Evolutionary conservation across 2,888 invertebrate genomes (phyloP), one percentile per base, ranked within the genome.

Genomic region (Gryllus longicercus): DNA sequence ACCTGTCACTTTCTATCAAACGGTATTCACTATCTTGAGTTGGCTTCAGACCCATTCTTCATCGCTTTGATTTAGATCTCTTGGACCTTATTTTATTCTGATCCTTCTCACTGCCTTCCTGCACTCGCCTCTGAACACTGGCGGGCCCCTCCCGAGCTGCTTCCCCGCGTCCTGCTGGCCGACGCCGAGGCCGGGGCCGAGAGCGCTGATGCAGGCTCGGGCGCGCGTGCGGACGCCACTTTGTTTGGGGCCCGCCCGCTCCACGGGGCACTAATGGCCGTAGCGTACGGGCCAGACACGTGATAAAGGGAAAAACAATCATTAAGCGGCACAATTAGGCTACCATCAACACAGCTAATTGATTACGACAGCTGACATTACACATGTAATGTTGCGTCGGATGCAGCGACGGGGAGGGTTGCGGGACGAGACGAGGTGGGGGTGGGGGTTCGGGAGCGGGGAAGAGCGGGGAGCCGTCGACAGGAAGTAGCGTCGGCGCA

Each of bases 271-370:
- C 63, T 63, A 63, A 63, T 63, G 63, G 63, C 63, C 14, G 16
- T 63, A 63, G 8, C 63, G 63, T 16, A 18, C n/a, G 63, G 63
- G n/a, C n/a, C 63, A 14, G 16, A 63, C 63, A n/a, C 63, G 63
- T 63, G 63, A 63, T 63, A 63, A n/a, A 63, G 63, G 63, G 63
- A 63, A 63, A 63, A 63, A 63, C 63, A 63, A 63, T 63, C 63
- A 63, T 63, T 63, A 63, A 63, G 63, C 63, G 63, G 63, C 63
- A 63, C n/a, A 63, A 63, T 63, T 63, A 14, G 63, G 63, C n/a
- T 14, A 63, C 14, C 63, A n/a, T 63, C 63, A 63, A 63, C 63
- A 63, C 63, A 16, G 63, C n/a, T 18, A 63, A 63, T 63, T 63
- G 63, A 63, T 63, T 63, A 63, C n/a, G 63, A 63, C 63, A 63